phyloP scores from a whole-genome alignment of 2,888 invertebrate genomes.

The Ormyrus rosae region DNA sequence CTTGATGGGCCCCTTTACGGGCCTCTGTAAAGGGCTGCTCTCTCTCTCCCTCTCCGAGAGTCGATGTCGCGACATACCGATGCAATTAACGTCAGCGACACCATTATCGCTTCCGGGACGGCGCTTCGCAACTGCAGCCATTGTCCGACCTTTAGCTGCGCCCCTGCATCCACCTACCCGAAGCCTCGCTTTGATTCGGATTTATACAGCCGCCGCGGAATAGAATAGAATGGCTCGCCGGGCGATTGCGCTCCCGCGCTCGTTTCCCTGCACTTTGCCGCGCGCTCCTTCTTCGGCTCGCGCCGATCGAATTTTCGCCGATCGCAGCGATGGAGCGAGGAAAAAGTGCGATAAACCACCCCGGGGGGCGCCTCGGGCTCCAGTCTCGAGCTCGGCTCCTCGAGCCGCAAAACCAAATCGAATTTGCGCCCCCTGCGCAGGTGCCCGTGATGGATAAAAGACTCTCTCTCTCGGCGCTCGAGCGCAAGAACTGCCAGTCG shows the following conservation, averaged over 20 bases:
- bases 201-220: slow-evolving; percentile 21
- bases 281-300: slow-evolving; percentile 16
- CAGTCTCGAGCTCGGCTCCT: neutral
- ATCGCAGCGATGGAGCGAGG: no score
- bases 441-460: no score
- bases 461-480: neutral
- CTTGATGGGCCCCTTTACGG: slow-evolving; percentile 1
- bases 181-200: slow-evolving; percentile 28
- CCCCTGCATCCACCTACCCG: slow-evolving; percentile 53
- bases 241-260: neutral
- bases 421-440: slow-evolving; percentile 27
- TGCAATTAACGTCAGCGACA: slow-evolving; percentile 70
- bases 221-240: slow-evolving; percentile 3
- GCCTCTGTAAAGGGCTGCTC: neutral
- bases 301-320: slow-evolving; percentile 4
- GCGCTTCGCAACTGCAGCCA: slow-evolving; percentile 61
- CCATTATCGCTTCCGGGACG: slow-evolving; percentile 66
- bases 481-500: slow-evolving; percentile 40
- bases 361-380: no score
- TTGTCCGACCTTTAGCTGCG: slow-evolving; percentile 58
- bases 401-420: slow-evolving; percentile 23
- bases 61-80: slow-evolving; percentile 61
- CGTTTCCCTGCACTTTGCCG: slow-evolving; percentile 1
- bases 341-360: no score
- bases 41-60: slow-evolving; percentile 3